Conservation (phyloP, 2,797 vertebrate genomes). For the Acridotheres tristis region DNA sequence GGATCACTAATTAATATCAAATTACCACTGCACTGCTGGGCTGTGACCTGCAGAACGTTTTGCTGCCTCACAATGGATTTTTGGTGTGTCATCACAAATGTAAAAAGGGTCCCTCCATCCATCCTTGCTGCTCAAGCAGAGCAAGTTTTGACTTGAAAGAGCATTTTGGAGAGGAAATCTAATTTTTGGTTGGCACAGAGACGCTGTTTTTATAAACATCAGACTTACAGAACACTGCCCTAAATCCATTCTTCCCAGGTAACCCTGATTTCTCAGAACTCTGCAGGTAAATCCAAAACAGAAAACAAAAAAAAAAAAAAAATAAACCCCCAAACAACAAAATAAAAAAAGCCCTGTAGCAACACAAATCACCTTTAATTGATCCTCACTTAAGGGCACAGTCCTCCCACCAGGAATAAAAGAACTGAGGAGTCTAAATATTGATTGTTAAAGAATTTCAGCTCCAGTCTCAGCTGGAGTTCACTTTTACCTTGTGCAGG, state of each 20-base stretch:
- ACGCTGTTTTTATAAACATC: accelerated
- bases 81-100: background rate
- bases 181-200: background rate
- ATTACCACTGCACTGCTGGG: background rate
- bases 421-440: background rate
- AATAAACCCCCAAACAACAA: no score
- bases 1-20: background rate
- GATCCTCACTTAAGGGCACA: background rate
- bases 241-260: background rate
- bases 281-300: background rate
- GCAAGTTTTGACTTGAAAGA: background rate
- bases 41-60: background rate
- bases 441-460: background rate
- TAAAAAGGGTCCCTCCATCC: background rate
- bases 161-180: background rate
- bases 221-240: background rate
- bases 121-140: background rate
- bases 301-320: no score
- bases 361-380: background rate
- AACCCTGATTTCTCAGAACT: background rate
- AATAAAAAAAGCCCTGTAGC: accelerated
- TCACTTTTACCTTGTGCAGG: background rate
- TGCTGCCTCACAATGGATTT: background rate
- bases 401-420: background rate
- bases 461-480: background rate